phyloP scores from a whole-genome alignment of 2,113 vertebrate genomes.

The Loxodonta africana region DNA sequence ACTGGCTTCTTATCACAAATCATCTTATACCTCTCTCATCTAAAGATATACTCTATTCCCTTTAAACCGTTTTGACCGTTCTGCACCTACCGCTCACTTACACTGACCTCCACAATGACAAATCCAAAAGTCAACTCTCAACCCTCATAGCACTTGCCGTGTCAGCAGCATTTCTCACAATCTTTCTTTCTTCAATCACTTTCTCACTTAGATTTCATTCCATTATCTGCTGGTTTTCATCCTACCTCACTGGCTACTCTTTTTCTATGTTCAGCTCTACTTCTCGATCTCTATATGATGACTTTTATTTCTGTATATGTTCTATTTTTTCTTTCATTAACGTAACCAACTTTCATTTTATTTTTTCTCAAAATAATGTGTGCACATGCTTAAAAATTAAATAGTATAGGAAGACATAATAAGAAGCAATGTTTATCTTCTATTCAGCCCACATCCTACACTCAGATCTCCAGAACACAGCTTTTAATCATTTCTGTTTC shows the following conservation, averaged over 20 bases:
- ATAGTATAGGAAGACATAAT: not conserved
- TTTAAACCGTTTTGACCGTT: not conserved
- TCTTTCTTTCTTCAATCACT: not conserved
- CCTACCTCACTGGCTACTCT: not conserved
- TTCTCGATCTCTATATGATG: not conserved
- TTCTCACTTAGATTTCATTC: not conserved
- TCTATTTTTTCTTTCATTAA: not conserved
- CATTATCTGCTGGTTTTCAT: not conserved
- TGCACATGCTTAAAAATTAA: not conserved
- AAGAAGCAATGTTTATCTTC: not conserved
- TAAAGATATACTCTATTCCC: not conserved
- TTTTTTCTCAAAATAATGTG: not conserved
- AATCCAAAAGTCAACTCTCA: not conserved
- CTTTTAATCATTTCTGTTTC: not conserved
- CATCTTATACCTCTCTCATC: not conserved
- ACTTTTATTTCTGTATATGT: not conserved
- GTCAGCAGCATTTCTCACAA: not conserved
- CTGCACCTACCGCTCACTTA: not conserved
- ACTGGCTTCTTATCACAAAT: not conserved
- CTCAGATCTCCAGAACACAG: not conserved
- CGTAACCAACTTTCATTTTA: not conserved
- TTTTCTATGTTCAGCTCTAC: not conserved
- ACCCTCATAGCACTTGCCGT: not conserved
- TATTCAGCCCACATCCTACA: not conserved
- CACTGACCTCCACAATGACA: not conserved